Evolutionary conservation across 2,888 invertebrate genomes (phyloP), one percentile per base, ranked within the genome.

Genomic region (Mimumesa dahlbomi): DNA sequence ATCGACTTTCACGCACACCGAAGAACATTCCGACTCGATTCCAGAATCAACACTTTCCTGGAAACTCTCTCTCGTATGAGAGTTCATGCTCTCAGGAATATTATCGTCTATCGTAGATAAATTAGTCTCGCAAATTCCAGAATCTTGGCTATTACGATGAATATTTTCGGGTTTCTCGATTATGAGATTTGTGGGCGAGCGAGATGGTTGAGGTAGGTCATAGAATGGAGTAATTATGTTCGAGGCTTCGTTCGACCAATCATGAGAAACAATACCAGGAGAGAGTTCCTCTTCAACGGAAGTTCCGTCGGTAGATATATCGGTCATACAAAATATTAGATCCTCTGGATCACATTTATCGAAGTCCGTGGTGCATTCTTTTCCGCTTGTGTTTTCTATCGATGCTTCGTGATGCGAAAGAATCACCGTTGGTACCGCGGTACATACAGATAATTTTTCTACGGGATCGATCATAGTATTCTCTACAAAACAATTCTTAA

Each of bases 21-120:
- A 83, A n/a, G 83, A 84, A 62, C 82, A 82, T 56, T 85, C 84
- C 4, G 85, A 84, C 48, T 84, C 82, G 49, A 82, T 82, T 16
- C 80, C 83, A 21, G 82, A 82, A 54, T 82, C 81, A 21, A 84
- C 66, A 46, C 82, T 83, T 56, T 85, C 84, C 52, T 84, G 82
- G 42, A 83, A 82, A 34, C 62, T 77, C 9, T 78, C 77, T 11
- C 77, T 61, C 0, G 73, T 49, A 13, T 58, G 56, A 9, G 58
- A 53, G 11, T 52, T 57, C 19, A 25, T 13, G 45, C 29, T 21
- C 52, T 53, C 48, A 45, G 76, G 61, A 13, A 63, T 54, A 36
- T 69, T 66, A 18, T 81, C 79, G 9, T 79, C 80, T 9, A 69
- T 62, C 7, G 79, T 52, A 13, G 80, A 81, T n/a, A 75, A 57